Conservation (phyloP, 2,797 vertebrate genomes). For the Clarias laeviceps region DNA sequence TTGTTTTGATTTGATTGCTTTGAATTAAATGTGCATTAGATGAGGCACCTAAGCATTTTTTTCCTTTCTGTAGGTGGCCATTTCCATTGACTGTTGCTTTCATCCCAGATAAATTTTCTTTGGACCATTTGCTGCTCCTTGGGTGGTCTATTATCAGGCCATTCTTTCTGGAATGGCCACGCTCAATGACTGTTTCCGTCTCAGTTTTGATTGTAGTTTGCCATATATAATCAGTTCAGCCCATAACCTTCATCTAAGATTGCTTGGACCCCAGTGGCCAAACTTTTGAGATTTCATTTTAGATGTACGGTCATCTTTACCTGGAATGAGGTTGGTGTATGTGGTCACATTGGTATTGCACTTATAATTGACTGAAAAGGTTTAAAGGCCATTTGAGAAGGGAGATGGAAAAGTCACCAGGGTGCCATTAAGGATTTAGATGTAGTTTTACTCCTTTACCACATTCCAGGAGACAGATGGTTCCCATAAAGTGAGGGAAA, state of each 20-base stretch:
- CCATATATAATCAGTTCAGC: conserved; percentile 11
- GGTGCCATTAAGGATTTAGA: conserved; percentile 39
- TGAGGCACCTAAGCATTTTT: conserved; percentile 44
- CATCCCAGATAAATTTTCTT: conserved; percentile 28
- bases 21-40: conserved; percentile 66
- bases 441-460: conserved; percentile 9
- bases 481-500: conserved; percentile 1
- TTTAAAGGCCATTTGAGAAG: conserved; percentile 29
- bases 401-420: conserved; percentile 15
- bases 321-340: neutral
- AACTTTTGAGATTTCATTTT: conserved; percentile 26
- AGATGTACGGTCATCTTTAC: neutral
- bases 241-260: conserved; percentile 12
- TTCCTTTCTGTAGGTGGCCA: conserved; percentile 26
- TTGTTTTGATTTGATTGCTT: conserved; percentile 56
- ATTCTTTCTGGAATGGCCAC: neutral
- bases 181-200: conserved; percentile 22
- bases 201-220: conserved; percentile 4
- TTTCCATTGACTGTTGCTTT: conserved; percentile 16
- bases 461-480: conserved; percentile 38
- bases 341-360: neutral
- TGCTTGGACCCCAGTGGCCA: neutral
- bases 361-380: conserved; percentile 33
- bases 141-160: conserved; percentile 30
- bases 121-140: conserved; percentile 36